Conservation (phyloP, 1,140 invertebrate species). For the Sesamia nonagrioides region DNA sequence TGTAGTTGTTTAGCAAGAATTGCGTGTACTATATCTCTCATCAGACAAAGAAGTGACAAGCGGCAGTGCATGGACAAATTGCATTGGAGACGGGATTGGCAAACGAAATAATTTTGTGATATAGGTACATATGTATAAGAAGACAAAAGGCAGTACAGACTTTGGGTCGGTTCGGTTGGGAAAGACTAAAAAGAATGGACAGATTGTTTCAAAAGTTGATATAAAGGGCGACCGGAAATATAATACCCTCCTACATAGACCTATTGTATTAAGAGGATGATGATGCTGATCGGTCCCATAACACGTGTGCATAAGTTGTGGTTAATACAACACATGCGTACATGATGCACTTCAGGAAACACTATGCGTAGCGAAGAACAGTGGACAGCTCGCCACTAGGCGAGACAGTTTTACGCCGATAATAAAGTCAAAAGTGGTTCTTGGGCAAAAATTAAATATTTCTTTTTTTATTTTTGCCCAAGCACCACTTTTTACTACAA, state of each 20-base stretch:
- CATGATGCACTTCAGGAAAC: background rate
- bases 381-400: too few species aligned
- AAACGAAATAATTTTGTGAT: background rate
- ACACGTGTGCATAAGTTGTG: background rate
- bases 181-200: too few species aligned
- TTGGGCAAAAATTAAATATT: background rate
- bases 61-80: conserved; percentile 3
- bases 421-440: background rate
- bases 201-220: too few species aligned
- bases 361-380: too few species aligned
- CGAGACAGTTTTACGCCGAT: background rate
- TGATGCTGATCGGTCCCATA: background rate
- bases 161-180: too few species aligned
- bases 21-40: conserved; percentile 1
- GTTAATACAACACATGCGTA: background rate
- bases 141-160: too few species aligned
- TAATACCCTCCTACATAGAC: too few species aligned
- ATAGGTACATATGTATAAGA: too few species aligned
- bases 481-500: too few species aligned
- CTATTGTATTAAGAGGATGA: too few species aligned
- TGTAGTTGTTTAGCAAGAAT: background rate
- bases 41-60: background rate
- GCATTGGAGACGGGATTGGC: background rate
- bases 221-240: too few species aligned
- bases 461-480: too few species aligned